These are phyloP conservation scores for Emydoidea blandingii DNA, from an alignment of 2,797 vertebrate species.

Conservation along the genomic window DNA sequence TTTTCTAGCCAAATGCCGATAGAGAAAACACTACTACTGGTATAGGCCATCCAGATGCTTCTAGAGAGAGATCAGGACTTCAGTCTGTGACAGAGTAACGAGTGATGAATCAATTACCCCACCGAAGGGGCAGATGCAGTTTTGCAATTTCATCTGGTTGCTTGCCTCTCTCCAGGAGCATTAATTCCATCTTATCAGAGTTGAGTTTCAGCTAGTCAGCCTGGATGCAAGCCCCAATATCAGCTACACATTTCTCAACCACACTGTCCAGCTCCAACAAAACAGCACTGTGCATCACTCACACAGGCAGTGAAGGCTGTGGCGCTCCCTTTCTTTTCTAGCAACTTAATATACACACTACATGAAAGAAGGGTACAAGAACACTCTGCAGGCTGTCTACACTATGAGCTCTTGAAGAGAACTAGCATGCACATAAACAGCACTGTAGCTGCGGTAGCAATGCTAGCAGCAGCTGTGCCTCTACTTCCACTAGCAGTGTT, in stretches of 20 bases:
- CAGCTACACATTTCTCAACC: rapidly evolving
- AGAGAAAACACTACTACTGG: neutral
- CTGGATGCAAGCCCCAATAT: neutral
- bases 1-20: neutral
- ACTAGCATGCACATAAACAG: neutral
- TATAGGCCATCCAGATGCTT: too few relatives aligned
- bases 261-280: neutral
- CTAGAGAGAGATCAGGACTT: neutral
- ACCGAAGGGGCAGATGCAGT: neutral
- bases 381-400: neutral
- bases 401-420: neutral
- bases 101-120: neutral
- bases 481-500: neutral
- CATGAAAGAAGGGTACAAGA: neutral
- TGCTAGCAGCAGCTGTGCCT: too few relatives aligned
- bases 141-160: neutral
- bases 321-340: neutral
- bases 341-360: neutral
- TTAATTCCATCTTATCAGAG: neutral
- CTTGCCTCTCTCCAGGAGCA: neutral
- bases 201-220: neutral
- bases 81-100: neutral
- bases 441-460: neutral
- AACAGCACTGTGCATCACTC: neutral
- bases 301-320: neutral